Percentiles rank a stretch among this genome's conserved stretches.
These are phyloP conservation scores for Saturnia pavonia DNA, from an alignment of 2,888 invertebrate species.

Conservation along the genomic window DNA sequence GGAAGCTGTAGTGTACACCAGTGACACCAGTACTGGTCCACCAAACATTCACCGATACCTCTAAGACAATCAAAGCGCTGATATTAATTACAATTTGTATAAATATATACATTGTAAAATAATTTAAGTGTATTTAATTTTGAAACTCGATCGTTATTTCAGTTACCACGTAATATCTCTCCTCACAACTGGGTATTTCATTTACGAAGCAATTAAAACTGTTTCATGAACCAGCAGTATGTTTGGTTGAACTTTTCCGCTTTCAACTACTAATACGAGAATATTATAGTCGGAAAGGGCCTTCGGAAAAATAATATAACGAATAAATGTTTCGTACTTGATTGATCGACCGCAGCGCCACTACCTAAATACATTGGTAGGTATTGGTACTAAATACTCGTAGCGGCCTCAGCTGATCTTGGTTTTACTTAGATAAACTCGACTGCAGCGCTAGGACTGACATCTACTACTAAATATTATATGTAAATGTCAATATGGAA, in stretches of 20 bases:
- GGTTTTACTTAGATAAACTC: too few species aligned
- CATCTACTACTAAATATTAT: too few species aligned
- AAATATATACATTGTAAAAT: not conserved
- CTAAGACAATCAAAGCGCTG: not conserved
- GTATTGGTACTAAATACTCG: too few species aligned
- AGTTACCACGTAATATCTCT: not conserved
- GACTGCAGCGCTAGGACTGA: too few species aligned
- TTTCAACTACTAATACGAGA: not conserved
- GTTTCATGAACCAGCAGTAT: not conserved
- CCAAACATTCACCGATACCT: too few species aligned
- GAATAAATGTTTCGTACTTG: not conserved
- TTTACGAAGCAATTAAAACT: constrained; percentile 3
- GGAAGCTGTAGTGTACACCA: too few species aligned
- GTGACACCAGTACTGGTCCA: too few species aligned
- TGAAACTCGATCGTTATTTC: not conserved
- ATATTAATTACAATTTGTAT: not conserved
- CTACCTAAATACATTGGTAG: not conserved
- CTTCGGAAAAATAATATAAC: not conserved
- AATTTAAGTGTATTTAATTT: not conserved
- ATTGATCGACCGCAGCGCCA: not conserved
- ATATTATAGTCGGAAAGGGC: not conserved
- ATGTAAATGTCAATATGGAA: too few species aligned
- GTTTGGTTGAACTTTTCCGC: not conserved
- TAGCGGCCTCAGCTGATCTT: too few species aligned
- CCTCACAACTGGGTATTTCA: not conserved